These are phyloP conservation scores for Synchiropus splendidus DNA, from an alignment of 2,113 vertebrate genomes.

Conservation along the genomic window DNA sequence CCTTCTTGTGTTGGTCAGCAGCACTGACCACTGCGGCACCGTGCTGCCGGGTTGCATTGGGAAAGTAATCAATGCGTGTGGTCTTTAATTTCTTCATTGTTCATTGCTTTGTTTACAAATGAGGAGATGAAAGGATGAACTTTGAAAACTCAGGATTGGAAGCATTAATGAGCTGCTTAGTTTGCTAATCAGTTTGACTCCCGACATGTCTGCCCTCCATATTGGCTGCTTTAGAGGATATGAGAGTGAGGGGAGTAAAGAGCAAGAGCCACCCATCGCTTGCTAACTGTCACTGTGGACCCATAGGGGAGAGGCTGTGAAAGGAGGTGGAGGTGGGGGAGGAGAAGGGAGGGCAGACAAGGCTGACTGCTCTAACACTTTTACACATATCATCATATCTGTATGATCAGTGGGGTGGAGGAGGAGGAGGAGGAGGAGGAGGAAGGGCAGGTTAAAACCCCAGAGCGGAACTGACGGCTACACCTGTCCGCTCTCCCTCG, in stretches of 20 bases:
- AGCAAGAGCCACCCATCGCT: conserved; percentile 52
- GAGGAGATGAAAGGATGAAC: too few species aligned
- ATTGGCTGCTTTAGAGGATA: conserved; percentile 40
- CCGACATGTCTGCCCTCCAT: conserved; percentile 31
- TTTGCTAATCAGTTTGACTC: conserved; percentile 38
- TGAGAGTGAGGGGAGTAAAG: conserved; percentile 38
- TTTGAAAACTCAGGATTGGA: conserved; percentile 26
- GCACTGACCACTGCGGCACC: too few species aligned
- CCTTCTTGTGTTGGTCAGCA: too few species aligned
- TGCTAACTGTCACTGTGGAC: conserved; percentile 54
- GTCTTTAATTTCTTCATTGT: too few species aligned
- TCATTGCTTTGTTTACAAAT: too few species aligned
- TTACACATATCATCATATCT: conserved; percentile 70
- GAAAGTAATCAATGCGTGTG: too few species aligned
- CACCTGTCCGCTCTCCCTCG: conserved; percentile 60
- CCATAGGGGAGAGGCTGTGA: conserved; percentile 37
- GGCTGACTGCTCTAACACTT: conserved; percentile 64
- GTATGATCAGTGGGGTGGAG: conserved; percentile 63
- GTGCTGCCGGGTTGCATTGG: too few species aligned
- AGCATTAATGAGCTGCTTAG: conserved; percentile 12
- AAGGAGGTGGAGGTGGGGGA: conserved; percentile 5
- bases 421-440: conserved; percentile 50
- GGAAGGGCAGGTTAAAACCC: conserved; percentile 54
- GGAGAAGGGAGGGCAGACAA: conserved; percentile 44
- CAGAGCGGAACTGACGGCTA: conserved; percentile 62